phyloP scores from a whole-genome alignment of 2,888 invertebrate genomes.

The Pyralis farinalis region DNA sequence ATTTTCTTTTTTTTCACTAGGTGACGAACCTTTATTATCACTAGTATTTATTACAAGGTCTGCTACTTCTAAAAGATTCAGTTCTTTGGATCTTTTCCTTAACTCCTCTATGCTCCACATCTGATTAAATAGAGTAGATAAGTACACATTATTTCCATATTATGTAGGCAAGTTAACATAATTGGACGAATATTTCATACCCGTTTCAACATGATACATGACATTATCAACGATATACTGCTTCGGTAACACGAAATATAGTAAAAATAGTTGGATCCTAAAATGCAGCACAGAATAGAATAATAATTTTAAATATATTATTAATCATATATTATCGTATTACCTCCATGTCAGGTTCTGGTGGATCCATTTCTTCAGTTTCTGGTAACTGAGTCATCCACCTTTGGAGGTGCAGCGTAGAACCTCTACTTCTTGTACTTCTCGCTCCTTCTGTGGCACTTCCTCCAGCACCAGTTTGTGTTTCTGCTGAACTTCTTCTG shows the following conservation, averaged over 20 bases:
- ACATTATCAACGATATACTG: too few species aligned
- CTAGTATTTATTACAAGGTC: slow-evolving; percentile 51
- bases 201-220: too few species aligned
- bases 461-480: slow-evolving; percentile 63
- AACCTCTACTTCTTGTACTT: slow-evolving; percentile 83
- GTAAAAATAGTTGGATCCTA: too few species aligned
- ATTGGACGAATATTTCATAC: too few species aligned
- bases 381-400: slow-evolving; percentile 91
- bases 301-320: too few species aligned
- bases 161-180: too few species aligned
- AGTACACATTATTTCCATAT: too few species aligned
- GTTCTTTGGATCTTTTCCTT: slow-evolving; percentile 85
- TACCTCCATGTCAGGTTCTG: slow-evolving; percentile 81
- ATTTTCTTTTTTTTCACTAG: slow-evolving; percentile 74
- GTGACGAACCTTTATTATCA: slow-evolving; percentile 49
- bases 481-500: slow-evolving; percentile 69
- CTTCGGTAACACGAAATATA: too few species aligned
- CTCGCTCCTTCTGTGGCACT: slow-evolving; percentile 61
- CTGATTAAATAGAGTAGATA: slow-evolving; percentile 36
- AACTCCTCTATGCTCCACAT: slow-evolving; percentile 88
- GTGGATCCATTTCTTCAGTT: slow-evolving; percentile 73
- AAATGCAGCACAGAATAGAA: too few species aligned
- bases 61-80: slow-evolving; percentile 80
- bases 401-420: slow-evolving; percentile 87
- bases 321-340: too few species aligned